Base-by-base conservation (phyloP, 2,113 vertebrate genomes). In the Platichthys stellatus region DNA sequence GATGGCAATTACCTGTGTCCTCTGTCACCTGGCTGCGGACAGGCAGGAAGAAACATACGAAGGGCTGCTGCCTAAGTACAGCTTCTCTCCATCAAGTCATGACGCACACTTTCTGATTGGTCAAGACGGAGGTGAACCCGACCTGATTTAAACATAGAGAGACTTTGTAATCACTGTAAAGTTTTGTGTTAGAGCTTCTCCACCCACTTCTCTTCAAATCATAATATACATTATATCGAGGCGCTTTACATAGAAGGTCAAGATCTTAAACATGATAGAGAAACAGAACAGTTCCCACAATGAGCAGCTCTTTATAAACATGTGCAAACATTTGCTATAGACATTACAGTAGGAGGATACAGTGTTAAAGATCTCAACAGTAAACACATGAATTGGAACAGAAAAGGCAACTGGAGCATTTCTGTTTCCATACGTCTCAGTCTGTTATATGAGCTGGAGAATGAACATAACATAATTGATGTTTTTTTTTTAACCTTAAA, bases 1-100 rank as follows among this genome's bases (percentile, higher is more conserved):
- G 69, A 56, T 90, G 89, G 78, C 88, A 75, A 89, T 93, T 83
- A 93, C 88, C 77, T 76, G 68, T 38, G 72, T 72, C 72, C 73
- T 76, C 80, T 85, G 76, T 86, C 78, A 90, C 89, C 72, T 81
- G 26, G 17, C 24, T 72, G 72, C 72, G 64, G 62, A 81, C 78
- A 84, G 76, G 40, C 66, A 84, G 76, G 85, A 81, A 80, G 79
- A 65, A 72, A 80, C 75, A 79, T 68, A 71, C 63, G 64, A 75
- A 43, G 40, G 80, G 65, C 86, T 56, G 65, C 86, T 58, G 62
- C 82, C 79, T 53, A 54, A 82, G 86, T 65, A 63, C 75, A 77
- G 79, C 62, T 14, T 51, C 60, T 77, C 77, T 88, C 73, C 40
- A 71, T 83, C 81, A 59, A 69, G 54, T 13, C 40, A 76, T 54